Evolutionary conservation across 2,113 vertebrate genomes (phyloP).

Genomic region (Electrona antarctica): DNA sequence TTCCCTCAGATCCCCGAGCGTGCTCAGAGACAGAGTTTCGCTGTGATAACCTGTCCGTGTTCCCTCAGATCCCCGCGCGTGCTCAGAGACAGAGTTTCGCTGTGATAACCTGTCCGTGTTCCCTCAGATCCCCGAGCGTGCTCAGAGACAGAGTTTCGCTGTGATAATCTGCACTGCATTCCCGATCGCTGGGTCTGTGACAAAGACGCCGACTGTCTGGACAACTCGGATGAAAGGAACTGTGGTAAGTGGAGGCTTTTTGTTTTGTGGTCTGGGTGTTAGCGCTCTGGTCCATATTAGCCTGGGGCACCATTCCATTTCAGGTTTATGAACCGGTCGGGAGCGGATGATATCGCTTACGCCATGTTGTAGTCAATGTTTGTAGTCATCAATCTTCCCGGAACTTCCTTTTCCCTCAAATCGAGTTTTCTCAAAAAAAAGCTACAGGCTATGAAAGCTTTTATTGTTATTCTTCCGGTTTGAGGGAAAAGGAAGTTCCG

Average conservation of each 20-base stretch:
- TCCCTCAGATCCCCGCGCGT: too few species aligned
- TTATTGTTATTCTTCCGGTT: too few species aligned
- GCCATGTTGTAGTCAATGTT: too few species aligned
- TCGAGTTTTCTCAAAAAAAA: too few species aligned
- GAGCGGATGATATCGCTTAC: too few species aligned
- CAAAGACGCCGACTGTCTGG: slow-evolving; percentile 95
- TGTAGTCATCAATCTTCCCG: too few species aligned
- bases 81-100: too few species aligned
- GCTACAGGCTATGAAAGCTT: too few species aligned
- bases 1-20: slow-evolving; percentile 83
- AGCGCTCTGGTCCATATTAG: slow-evolving; percentile 29
- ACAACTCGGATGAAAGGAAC: slow-evolving; percentile 98
- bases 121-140: slow-evolving; percentile 87
- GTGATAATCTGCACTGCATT: slow-evolving; percentile 90
- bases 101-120: slow-evolving; percentile 16
- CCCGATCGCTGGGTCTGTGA: slow-evolving; percentile 94
- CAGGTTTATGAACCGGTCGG: too few species aligned
- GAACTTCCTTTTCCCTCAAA: too few species aligned
- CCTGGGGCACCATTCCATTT: too few species aligned
- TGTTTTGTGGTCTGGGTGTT: slow-evolving; percentile 65
- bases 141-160: slow-evolving; percentile 94
- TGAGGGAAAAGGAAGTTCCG: too few species aligned
- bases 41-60: slow-evolving; percentile 84
- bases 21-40: slow-evolving; percentile 96
- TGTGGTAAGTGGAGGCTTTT: slow-evolving; percentile 87